Evolutionary conservation across 23 tunicate genomes (phyloP).

Genomic region (Halocynthia roretzi): DNA sequence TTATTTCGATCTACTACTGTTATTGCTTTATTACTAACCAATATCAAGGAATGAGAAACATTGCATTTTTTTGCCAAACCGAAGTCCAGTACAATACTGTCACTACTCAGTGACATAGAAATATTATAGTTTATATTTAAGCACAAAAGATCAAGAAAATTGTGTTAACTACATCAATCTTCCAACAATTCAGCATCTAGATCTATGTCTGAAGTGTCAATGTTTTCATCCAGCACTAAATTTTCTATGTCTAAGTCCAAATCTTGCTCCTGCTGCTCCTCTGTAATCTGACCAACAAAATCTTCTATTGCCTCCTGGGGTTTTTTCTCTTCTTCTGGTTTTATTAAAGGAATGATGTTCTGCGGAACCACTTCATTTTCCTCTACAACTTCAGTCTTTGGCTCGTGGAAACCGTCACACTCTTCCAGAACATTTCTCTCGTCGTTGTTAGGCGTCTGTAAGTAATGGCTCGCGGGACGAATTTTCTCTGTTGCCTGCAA

Average conservation of each 20-base stretch:
- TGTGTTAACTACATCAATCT: constrained; percentile 26
- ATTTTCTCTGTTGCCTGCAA: constrained; percentile 49
- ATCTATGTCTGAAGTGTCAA: constrained; percentile 75
- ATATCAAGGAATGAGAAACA: too few relatives aligned
- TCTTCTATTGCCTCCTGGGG: neutral
- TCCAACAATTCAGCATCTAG: constrained; percentile 79
- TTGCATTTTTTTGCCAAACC: too few relatives aligned
- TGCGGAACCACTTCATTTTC: constrained; percentile 39
- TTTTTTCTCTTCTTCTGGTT: constrained; percentile 25
- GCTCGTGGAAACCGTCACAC: constrained; percentile 42
- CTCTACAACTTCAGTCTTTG: constrained; percentile 7
- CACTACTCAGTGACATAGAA: too few relatives aligned
- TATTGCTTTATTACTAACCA: too few relatives aligned
- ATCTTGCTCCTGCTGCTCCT: constrained; percentile 38
- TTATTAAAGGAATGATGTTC: constrained; percentile 46
- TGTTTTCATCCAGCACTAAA: constrained; percentile 65
- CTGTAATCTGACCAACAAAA: neutral
- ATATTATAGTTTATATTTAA: too few relatives aligned
- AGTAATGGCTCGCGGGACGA: constrained; percentile 62
- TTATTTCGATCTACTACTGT: too few relatives aligned
- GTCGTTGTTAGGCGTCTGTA: constrained; percentile 66
- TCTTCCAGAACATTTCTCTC: constrained; percentile 78
- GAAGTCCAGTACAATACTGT: too few relatives aligned
- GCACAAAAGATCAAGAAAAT: neutral
- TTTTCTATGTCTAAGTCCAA: constrained; percentile 93